These are phyloP conservation scores for Petrolisthes manimaculis DNA, from an alignment of 2,888 invertebrate species.

Conservation along the genomic window DNA sequence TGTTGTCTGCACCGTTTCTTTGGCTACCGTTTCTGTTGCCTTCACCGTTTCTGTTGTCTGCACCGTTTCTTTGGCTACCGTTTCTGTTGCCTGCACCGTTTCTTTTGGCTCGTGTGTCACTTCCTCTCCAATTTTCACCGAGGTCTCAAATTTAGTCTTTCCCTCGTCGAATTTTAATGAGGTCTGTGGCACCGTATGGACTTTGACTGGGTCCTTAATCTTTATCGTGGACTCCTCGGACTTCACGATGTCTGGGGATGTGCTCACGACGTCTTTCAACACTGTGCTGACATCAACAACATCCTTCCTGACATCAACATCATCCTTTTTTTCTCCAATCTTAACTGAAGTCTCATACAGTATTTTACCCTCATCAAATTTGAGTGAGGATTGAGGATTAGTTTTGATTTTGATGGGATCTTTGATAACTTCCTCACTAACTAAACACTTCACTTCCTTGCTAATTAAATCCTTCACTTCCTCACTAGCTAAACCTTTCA, in stretches of 20 bases:
- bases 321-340: neutral
- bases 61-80: neutral
- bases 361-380: slow-evolving; percentile 15
- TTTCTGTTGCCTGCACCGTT: neutral
- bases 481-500: no score
- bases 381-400: neutral
- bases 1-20: neutral
- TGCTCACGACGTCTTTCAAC: neutral
- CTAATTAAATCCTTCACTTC: no score
- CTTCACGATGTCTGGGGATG: neutral
- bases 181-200: neutral
- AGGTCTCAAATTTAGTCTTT: slow-evolving; percentile 5
- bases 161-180: slow-evolving; percentile 24
- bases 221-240: neutral
- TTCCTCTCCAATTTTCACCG: slow-evolving; percentile 15
- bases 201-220: slow-evolving; percentile 1
- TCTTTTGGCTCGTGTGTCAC: neutral
- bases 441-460: no score
- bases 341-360: neutral
- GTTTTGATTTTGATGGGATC: slow-evolving; percentile 3
- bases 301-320: neutral
- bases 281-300: neutral
- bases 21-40: neutral
- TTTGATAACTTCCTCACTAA: neutral
- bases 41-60: neutral